Percentiles rank a stretch among this genome's conserved stretches.
phyloP scores from a whole-genome alignment of 1,140 invertebrate species.

The Monochamus saltuarius region DNA sequence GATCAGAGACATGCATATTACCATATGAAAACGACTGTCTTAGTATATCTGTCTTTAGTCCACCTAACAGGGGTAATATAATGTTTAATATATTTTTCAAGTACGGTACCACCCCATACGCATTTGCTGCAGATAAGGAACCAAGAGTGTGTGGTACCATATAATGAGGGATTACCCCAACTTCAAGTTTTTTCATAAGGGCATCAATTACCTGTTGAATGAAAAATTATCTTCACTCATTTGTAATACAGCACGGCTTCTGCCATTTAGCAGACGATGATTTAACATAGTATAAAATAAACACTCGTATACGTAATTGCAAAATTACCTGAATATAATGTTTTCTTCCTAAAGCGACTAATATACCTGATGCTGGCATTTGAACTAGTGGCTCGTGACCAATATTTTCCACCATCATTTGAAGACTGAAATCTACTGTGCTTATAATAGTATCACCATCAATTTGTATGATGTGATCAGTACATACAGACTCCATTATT shows the following conservation, averaged over 20 bases:
- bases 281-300: too few species aligned
- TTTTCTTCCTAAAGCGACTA: conserved; percentile 69
- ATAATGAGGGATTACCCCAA: conserved; percentile 74
- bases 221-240: too few species aligned
- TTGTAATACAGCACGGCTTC: too few species aligned
- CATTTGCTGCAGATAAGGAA: conserved; percentile 75
- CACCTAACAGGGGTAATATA: conserved; percentile 74
- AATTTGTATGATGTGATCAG: conserved; percentile 49
- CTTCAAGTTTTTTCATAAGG: conserved; percentile 66
- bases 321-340: conserved; percentile 33
- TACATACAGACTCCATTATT: conserved; percentile 56
- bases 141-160: conserved; percentile 79
- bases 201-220: conserved; percentile 63
- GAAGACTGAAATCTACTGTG: conserved; percentile 59
- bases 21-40: conserved; percentile 80
- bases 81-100: conserved; percentile 75
- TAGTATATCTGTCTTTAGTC: conserved; percentile 73
- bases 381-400: conserved; percentile 66
- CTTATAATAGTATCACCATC: conserved; percentile 54
- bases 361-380: conserved; percentile 67
- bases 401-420: conserved; percentile 65
- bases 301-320: too few species aligned
- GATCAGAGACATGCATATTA: conserved; percentile 48
- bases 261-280: too few species aligned
- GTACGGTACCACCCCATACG: too few species aligned